Percentiles rank a stretch among this genome's conserved stretches.
These are phyloP conservation scores for Dilophus febrilis DNA, from an alignment of 2,888 invertebrate species.

Conservation along the genomic window DNA sequence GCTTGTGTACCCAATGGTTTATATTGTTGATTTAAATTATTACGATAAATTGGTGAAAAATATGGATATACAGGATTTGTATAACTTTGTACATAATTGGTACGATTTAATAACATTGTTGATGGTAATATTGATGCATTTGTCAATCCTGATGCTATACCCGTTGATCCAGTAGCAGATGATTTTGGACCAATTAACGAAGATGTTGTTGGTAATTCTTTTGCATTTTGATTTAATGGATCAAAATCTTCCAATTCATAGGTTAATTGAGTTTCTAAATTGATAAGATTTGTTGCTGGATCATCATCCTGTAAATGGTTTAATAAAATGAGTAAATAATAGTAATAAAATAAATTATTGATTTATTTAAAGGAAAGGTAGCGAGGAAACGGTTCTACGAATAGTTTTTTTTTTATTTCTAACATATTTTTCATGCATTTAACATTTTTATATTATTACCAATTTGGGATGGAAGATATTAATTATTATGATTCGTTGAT, in stretches of 20 bases:
- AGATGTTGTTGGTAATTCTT: conserved; percentile 17
- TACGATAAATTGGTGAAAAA: conserved; percentile 27
- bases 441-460: too few species aligned
- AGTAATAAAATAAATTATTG: too few species aligned
- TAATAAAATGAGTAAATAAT: too few species aligned
- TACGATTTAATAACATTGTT: conserved; percentile 3
- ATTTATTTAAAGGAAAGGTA: too few species aligned
- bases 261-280: conserved; percentile 44
- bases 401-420: too few species aligned
- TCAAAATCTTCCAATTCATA: conserved; percentile 49
- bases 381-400: too few species aligned
- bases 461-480: too few species aligned
- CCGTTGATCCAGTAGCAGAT: conserved; percentile 10
- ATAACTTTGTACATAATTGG: background rate
- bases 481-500: too few species aligned
- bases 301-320: conserved; percentile 15
- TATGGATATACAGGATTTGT: conserved; percentile 35
- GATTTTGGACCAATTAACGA: background rate
- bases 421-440: too few species aligned
- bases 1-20: too few species aligned
- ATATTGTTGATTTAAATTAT: conserved; percentile 4
- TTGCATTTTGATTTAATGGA: conserved; percentile 36
- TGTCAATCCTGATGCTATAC: conserved; percentile 21
- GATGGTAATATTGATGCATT: conserved; percentile 1
- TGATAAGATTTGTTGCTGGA: conserved; percentile 41